Evolutionary conservation across 2,888 invertebrate species (phyloP), one percentile per base, ranked within the genome.

Genomic region (Melanostoma mellinum): DNA sequence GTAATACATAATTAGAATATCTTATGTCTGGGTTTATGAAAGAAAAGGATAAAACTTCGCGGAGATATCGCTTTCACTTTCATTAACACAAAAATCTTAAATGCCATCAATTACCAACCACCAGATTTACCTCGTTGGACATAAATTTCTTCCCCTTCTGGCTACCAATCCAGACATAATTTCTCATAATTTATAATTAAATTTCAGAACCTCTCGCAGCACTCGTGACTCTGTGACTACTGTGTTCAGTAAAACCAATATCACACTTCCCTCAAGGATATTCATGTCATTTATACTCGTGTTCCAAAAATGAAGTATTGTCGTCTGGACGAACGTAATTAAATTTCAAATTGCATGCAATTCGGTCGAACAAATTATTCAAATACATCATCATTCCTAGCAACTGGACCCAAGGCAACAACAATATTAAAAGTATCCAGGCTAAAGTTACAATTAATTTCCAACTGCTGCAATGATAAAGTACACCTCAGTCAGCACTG

Each of bases 321-420:
- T 32, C 32, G 71, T 40, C 60, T 71, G 71, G 50, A 50, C 20
- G 4, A 60, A 50, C 56, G 61, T 61, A 53, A 72, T 72, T 72
- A 72, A 61, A 72, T 72, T 72, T 40, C 50, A 63, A 63, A 63
- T 63, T 63, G 38, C 30, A 32, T 36, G 63, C 50, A 63, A 63
- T 50, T 63, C 30, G 48, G 50, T 63, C 46, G 3, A 50, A 61
- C 63, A 63, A 63, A 63, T 63, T 63, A 50, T 50, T 36, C 63
- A 50, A 60, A 60, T 60, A 67, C 50, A 42, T 50, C 46, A 65
- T 46, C 46, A 65, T 46, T 55, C 32, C n/a, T 8, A 35, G 8
- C 38, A 58, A 42, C 32, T 42, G 9, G n/a, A 32, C 40, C 32
- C 32, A 3, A 6, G 40, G 32, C 40, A 52, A 9, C 35, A 6